These are phyloP conservation scores for Auanema freiburgensis DNA, from an alignment of 2,888 invertebrate genomes.

Conservation along the genomic window DNA sequence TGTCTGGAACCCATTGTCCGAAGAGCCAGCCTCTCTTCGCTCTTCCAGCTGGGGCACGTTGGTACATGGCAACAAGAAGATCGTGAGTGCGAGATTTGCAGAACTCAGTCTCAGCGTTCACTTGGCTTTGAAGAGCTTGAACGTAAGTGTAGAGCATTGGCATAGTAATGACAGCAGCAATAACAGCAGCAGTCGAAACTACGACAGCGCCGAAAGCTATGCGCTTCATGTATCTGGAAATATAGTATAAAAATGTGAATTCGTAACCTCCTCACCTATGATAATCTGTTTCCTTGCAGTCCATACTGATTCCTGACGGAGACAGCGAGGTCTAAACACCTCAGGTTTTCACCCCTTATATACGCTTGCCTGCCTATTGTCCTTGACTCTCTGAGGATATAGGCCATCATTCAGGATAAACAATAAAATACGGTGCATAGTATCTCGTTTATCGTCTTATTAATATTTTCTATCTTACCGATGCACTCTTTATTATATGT, in stretches of 20 bases:
- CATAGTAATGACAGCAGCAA: conserved; percentile 40
- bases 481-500: too few species aligned
- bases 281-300: conserved; percentile 21
- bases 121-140: conserved; percentile 40
- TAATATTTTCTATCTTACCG: too few species aligned
- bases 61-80: conserved; percentile 53
- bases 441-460: too few species aligned
- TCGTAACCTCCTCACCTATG: conserved; percentile 11
- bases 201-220: conserved; percentile 43
- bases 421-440: too few species aligned
- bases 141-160: conserved; percentile 48
- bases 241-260: neutral
- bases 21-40: conserved; percentile 50
- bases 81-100: conserved; percentile 58
- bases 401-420: conserved; percentile 1
- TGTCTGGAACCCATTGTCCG: conserved; percentile 54
- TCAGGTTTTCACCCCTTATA: conserved; percentile 18
- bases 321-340: neutral
- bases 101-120: conserved; percentile 42
- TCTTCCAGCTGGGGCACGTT: conserved; percentile 34
- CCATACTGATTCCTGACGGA: conserved; percentile 14
- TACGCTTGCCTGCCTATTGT: conserved; percentile 12
- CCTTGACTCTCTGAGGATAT: conserved; percentile 23
- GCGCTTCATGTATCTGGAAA: conserved; percentile 40
- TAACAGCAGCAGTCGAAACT: conserved; percentile 43